These are phyloP conservation scores for Hymenochirus boettgeri DNA, from an alignment of 2,113 vertebrate species.

Conservation along the genomic window DNA sequence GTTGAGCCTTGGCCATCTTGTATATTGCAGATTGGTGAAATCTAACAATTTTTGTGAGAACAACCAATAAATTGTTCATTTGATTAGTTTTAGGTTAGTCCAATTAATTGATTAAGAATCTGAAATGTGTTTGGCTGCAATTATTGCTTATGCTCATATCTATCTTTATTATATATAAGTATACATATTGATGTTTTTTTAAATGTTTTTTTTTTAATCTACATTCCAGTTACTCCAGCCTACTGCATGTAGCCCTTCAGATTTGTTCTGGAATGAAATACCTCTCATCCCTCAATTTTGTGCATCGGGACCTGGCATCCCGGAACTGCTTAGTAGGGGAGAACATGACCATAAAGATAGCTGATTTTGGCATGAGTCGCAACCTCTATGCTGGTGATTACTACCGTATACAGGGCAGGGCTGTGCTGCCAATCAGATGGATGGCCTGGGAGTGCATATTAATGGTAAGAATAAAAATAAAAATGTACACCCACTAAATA, in stretches of 20 bases:
- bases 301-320: constrained; percentile 84
- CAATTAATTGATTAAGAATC: no score
- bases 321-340: constrained; percentile 87
- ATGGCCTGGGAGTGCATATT: constrained; percentile 96
- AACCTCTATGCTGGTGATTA: constrained; percentile 86
- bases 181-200: no score
- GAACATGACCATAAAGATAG: constrained; percentile 85
- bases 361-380: constrained; percentile 91
- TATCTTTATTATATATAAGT: no score
- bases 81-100: no score
- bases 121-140: no score
- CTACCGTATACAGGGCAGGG: constrained; percentile 86
- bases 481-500: no score
- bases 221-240: constrained; percentile 70
- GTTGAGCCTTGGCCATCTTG: no score
- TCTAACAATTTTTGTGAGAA: no score
- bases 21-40: no score
- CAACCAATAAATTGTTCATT: no score
- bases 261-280: constrained; percentile 90
- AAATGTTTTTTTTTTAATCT: no score
- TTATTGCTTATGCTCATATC: neutral
- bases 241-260: constrained; percentile 83
- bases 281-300: constrained; percentile 84
- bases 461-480: constrained; percentile 76
- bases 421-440: constrained; percentile 90